These are phyloP conservation scores for Sardina pilchardus DNA, from an alignment of 2,113 vertebrate species.

Conservation along the genomic window DNA sequence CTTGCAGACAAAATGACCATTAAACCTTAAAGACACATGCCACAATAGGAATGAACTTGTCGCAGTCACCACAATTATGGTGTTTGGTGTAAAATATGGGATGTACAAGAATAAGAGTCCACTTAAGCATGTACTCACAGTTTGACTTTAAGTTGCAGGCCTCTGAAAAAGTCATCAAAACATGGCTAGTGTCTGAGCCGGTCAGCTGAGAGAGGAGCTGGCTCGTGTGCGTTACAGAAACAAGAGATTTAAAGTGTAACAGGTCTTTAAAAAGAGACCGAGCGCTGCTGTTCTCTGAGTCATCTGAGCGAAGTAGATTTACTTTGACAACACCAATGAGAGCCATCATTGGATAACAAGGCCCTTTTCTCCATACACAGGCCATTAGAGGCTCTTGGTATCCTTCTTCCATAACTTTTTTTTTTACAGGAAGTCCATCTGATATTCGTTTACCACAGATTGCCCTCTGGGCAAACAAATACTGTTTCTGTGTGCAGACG, in stretches of 20 bases:
- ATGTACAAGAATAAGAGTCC: not conserved
- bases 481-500: not conserved
- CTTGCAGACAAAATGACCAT: not conserved
- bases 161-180: not conserved
- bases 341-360: not conserved
- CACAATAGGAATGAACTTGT: not conserved
- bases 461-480: not conserved
- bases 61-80: not conserved
- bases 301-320: not conserved
- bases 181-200: not conserved
- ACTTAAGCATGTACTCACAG: not conserved
- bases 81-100: not conserved
- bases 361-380: not conserved
- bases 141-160: not conserved
- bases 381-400: not conserved
- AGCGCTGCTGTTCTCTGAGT: not conserved
- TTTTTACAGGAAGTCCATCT: not conserved
- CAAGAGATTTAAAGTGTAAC: not conserved
- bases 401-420: not conserved
- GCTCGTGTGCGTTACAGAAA: not conserved
- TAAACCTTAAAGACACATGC: not conserved
- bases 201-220: not conserved
- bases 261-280: not conserved
- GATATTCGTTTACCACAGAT: not conserved
- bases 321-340: not conserved